Evolutionary conservation across 2,797 vertebrate genomes (phyloP).

Genomic region (Acanthis flammea): DNA sequence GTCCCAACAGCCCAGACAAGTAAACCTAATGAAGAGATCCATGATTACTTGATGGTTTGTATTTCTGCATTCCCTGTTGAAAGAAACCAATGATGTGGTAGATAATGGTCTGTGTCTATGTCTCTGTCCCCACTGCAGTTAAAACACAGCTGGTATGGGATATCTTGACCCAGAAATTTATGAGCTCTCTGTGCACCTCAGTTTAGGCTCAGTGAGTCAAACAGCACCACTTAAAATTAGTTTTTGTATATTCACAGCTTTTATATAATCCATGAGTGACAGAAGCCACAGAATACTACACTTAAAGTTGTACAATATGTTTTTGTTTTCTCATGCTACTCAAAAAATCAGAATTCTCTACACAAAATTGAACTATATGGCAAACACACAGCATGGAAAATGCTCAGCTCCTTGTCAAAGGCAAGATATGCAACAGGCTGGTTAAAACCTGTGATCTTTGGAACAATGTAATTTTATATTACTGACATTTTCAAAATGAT

Average conservation of each 20-base stretch:
- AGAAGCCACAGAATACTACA: neutral
- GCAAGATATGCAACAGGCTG: neutral
- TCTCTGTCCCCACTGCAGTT: neutral
- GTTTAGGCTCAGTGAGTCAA: neutral
- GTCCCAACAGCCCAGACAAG: neutral
- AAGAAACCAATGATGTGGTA: neutral
- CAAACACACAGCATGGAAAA: neutral
- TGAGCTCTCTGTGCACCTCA: neutral
- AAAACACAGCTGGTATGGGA: neutral
- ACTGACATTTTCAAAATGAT: neutral
- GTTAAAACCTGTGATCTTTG: neutral
- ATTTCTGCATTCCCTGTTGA: neutral
- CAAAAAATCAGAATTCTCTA: neutral
- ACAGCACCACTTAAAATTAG: neutral
- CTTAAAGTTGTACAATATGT: neutral
- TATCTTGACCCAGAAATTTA: neutral
- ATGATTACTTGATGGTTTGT: neutral
- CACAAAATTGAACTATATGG: neutral
- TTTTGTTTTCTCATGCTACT: neutral
- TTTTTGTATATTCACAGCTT: neutral
- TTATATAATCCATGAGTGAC: neutral
- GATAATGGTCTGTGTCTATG: neutral
- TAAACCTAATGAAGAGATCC: neutral
- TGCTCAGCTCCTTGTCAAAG: neutral
- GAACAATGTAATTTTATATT: neutral